Conservation (phyloP, 2,797 vertebrate species). For the Labroides dimidiatus region DNA sequence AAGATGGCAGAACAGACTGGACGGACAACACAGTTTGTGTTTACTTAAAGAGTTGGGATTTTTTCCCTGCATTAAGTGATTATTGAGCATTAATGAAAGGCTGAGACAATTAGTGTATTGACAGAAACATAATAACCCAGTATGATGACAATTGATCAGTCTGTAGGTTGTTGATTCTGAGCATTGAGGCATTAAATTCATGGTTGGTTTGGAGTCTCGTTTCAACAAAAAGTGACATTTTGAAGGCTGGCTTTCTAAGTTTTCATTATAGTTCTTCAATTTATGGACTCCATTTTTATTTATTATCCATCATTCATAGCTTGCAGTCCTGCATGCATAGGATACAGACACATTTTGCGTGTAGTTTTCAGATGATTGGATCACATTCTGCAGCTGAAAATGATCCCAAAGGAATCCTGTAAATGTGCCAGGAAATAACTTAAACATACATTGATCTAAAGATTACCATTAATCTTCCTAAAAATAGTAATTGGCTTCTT, state of each 20-base stretch:
- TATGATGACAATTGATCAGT: neutral
- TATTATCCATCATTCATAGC: neutral
- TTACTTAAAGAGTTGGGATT: slow-evolving; percentile 25
- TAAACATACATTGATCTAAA: neutral
- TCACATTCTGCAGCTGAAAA: slow-evolving; percentile 11
- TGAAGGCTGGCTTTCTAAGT: neutral
- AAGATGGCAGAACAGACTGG: slow-evolving; percentile 38
- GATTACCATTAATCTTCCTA: neutral
- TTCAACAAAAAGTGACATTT: neutral
- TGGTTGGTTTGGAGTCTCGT: neutral
- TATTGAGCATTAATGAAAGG: neutral
- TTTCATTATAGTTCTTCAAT: neutral
- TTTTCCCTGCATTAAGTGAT: neutral
- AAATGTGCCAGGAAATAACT: slow-evolving; percentile 24
- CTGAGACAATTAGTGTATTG: neutral
- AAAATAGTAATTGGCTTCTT: slow-evolving; percentile 40
- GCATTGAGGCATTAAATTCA: neutral
- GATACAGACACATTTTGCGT: neutral
- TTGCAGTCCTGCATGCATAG: neutral
- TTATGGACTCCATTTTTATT: neutral
- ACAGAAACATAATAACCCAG: neutral
- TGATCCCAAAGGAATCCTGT: neutral
- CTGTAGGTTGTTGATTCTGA: neutral
- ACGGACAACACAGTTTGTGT: slow-evolving; percentile 11
- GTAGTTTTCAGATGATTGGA: neutral